Base-by-base conservation (phyloP, 2,888 invertebrate genomes). In the Slavum lentiscoides region DNA sequence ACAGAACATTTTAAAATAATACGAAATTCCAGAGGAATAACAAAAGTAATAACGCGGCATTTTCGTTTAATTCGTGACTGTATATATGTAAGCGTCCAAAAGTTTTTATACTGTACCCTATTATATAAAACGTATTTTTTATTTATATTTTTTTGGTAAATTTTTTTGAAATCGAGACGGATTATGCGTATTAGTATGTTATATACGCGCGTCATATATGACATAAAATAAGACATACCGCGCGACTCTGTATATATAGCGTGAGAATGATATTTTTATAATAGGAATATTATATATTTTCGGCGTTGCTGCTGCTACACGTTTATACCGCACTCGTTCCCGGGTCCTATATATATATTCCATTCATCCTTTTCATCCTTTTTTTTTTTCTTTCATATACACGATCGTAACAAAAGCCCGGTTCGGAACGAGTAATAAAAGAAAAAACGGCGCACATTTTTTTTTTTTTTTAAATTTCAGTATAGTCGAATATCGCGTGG, bases 221-320 rank as follows among this genome's bases (percentile, higher is more conserved):
- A 59, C 7, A 30, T 5, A 30, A 19, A 59, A n/a, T 49, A 66
- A 6, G 37, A 37, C 19, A n/a, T 37, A 55, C n/a, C 55, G 0
- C 8, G 59, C 58, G 37, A 39, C n/a, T 23, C 13, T 62, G 64
- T 55, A 7, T 0, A 5, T 59, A 23, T 37, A 58, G 19, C 58
- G 75, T 67, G 75, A 75, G 75, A 75, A 67, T 66, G 39, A 74
- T 66, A 66, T 58, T 75, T 75, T n/a, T 49, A 15, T 13, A 49
- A 13, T 13, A 49, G 15, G 5, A 58, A 58, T 43, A 58, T 23
- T 58, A 59, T 66, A 17, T 3, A 11, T 4, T 30, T 30, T 15
- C 21, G 8, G 23, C 19, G n/a, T 43, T 67, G 21, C 23, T 67
- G 21, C 23, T 21, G 39, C 23, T 30, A 30, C 30, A 21, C 23